Conservation (phyloP, 23 tunicate genomes). For the Halocynthia roretzi region DNA sequence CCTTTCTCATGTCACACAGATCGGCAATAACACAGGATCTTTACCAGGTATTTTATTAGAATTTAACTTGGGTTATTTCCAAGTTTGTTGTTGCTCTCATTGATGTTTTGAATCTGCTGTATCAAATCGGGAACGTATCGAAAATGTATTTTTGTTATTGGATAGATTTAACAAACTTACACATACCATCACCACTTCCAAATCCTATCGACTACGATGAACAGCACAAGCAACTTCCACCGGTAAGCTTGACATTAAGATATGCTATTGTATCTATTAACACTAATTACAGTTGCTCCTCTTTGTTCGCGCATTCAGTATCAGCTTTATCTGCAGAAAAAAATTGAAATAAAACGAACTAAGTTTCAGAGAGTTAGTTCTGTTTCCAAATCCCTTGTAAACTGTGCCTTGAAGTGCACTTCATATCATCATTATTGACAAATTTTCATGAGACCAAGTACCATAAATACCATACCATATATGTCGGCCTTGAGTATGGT, state of each 20-base stretch:
- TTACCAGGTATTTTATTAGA: constrained; percentile 47
- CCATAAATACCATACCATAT: no score
- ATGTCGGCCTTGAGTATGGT: no score
- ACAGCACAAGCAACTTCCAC: constrained; percentile 23
- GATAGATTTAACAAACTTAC: constrained; percentile 72
- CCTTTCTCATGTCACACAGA: constrained; percentile 68
- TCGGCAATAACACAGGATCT: constrained; percentile 87
- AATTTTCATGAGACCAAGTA: no score
- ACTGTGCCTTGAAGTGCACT: no score
- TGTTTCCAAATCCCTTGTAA: no score
- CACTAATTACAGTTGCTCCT: no score
- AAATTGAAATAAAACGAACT: no score
- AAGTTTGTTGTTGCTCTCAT: background rate
- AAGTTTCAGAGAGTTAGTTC: no score
- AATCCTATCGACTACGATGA: constrained; percentile 82
- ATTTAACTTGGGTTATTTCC: background rate
- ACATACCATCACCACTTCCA: constrained; percentile 62
- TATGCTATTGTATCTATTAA: no score
- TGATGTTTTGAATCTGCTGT: background rate
- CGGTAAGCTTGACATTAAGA: background rate
- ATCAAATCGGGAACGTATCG: background rate
- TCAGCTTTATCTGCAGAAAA: no score
- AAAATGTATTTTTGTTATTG: background rate
- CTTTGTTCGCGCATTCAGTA: no score
- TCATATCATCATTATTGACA: no score